Base-by-base conservation (phyloP, 2,888 invertebrate species). In the Quadriops clusia region DNA sequence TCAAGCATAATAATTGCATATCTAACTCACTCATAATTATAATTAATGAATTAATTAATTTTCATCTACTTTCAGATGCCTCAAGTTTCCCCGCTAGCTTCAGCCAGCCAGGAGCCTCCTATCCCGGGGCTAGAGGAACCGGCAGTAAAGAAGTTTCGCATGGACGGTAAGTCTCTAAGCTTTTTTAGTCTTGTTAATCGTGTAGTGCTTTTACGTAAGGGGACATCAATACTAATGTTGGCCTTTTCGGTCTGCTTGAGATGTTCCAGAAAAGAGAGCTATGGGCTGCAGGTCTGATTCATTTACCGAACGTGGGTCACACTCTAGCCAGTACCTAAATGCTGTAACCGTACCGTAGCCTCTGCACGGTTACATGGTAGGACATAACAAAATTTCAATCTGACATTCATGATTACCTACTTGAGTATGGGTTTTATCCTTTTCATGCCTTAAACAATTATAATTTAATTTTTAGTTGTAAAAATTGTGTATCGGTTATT, bases 241-340 rank as follows among this genome's bases (percentile, higher is more conserved):
- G 59, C 52, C 59, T 55, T 53, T 51, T 52, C 54, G 53, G 54
- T 63, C 61, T 63, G 62, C 62, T 63, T 63, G 61, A 61, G 63
- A 61, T 63, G 63, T 63, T 63, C 57, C 62, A 63, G 63, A 60
- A 56, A 50, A 53, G 56, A 54, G 55, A 56, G 52, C 56, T n/a
- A n/a, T n/a, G n/a, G n/a, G n/a, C n/a, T n/a, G n/a, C n/a, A n/a
- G n/a, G 47, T 43, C 58, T 56, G 50, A 52, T 46, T 53, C 52
- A 54, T 56, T 29, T 51, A 52, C 54, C 55, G 49, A 51, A 46
- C 49, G 44, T 51, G 56, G 56, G 50, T 54, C 45, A 49, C 51
- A 41, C 44, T n/a, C n/a, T 43, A 39, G 44, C 44, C 38, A 45
- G 40, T 36, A 31, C 29, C 38, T 34, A 39, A 34, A 37, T 46